Evolutionary conservation across 1,140 invertebrate species (phyloP), one percentile per base, ranked within the genome.

Genomic region (Trichonephila inaurata): DNA sequence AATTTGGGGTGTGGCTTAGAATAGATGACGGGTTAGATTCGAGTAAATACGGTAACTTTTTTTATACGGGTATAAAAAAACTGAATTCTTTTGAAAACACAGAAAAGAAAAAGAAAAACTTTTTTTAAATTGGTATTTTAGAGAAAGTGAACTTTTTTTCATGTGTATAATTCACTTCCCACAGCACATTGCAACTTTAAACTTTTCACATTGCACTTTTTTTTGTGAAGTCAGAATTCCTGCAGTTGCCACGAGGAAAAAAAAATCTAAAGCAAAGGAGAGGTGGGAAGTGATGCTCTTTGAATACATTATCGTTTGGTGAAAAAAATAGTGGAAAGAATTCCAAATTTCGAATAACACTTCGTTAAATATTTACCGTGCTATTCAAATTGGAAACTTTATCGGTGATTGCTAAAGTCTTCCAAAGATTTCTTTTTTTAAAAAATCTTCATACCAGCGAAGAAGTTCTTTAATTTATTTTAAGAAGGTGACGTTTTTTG

Each of bases 301-400:
- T 82, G 51, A 82, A 91, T 82, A 61, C 69, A 91, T 91, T 91
- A 82, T 62, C 89, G 24, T 82, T 51, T 61, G 16, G 5, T 51
- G 10, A 51, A 72, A 89, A 82, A 91, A 91, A 21, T 10, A 1
- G 18, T 40, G 18, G 33, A 91, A 91, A 91, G 89, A 91, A 81
- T 91, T 91, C 82, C 72, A 91, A 72, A 82, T 91, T 91, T 82
- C 58, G 61, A 91, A 62, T 91, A 91, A 91, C 89, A 82, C 60
- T 91, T 91, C 89, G 89, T 91, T 91, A 91, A 91, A 91, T 91
- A 91, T 91, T 91, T 91, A 91, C 89, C 33, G 51, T 82, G 89
- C 89, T 61, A 82, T 91, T 91, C 72, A 82, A 91, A 91, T 91
- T 91, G 72, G 89, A 82, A 91, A 91, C 69, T 91, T 91, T 91